Evolutionary conservation across 2,888 invertebrate genomes (phyloP).

Genomic region (Stenurella melanura): DNA sequence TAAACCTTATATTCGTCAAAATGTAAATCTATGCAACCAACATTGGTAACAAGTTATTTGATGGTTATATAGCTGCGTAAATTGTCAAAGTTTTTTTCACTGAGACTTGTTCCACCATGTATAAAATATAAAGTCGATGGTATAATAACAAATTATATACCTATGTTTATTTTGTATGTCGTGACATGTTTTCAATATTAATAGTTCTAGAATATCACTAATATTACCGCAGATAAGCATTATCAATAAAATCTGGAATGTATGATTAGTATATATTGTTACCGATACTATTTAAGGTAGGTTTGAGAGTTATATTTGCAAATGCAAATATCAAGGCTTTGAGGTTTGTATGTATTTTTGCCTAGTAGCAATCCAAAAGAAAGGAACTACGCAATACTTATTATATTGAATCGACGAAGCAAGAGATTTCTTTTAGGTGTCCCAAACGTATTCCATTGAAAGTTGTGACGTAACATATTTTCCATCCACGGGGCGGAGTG

Average conservation of each 20-base stretch:
- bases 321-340: conserved; percentile 29
- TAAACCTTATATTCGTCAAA: background rate
- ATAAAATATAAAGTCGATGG: background rate
- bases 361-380: no score
- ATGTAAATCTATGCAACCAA: background rate
- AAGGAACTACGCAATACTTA: no score
- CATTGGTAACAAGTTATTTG: background rate
- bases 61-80: background rate
- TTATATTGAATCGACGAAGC: no score
- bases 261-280: conserved; percentile 18
- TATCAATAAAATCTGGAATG: conserved; percentile 30
- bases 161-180: conserved; percentile 19
- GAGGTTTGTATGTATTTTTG: background rate
- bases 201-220: conserved; percentile 11
- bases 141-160: conserved; percentile 17
- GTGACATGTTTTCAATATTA: conserved; percentile 26
- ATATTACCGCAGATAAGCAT: conserved; percentile 19
- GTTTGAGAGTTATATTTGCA: conserved; percentile 3
- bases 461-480: no score
- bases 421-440: no score
- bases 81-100: background rate
- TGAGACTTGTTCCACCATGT: background rate
- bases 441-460: no score
- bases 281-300: conserved; percentile 10
- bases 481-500: no score